Percentiles rank a stretch among this genome's conserved stretches.
These are phyloP conservation scores for Dascillus cervinus DNA, from an alignment of 2,888 invertebrate species.

Conservation along the genomic window DNA sequence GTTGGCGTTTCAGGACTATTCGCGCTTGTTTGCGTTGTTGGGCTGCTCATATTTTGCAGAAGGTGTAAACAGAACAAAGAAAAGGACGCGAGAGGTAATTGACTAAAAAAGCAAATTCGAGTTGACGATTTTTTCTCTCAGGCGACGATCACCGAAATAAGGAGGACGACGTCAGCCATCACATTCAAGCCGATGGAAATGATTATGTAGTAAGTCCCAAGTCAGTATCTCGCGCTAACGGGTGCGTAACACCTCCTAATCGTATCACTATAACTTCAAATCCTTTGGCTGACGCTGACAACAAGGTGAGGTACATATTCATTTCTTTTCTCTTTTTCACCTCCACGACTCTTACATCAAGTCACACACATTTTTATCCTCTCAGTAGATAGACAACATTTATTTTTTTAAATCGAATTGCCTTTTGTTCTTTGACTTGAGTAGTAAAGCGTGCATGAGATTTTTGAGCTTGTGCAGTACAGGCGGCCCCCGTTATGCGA, in stretches of 20 bases:
- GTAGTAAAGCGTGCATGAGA: too few relatives aligned
- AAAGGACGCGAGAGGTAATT: slow-evolving; percentile 27
- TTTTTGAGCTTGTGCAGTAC: too few relatives aligned
- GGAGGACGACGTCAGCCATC: slow-evolving; percentile 36
- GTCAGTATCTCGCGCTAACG: slow-evolving; percentile 33
- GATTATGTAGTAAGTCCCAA: slow-evolving; percentile 38
- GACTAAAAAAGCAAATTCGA: too few relatives aligned
- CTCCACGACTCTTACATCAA: too few relatives aligned
- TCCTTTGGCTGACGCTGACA: slow-evolving; percentile 60
- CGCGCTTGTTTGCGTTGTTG: slow-evolving; percentile 37
- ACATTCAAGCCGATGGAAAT: slow-evolving; percentile 38
- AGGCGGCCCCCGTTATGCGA: too few relatives aligned
- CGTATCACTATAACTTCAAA: slow-evolving; percentile 68
- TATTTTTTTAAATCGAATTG: too few relatives aligned
- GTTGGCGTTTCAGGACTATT: slow-evolving; percentile 48
- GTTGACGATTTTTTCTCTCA: slow-evolving; percentile 10
- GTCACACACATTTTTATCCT: too few relatives aligned
- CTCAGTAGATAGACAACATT: too few relatives aligned
- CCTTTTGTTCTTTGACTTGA: too few relatives aligned
- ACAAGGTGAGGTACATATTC: slow-evolving; percentile 52
- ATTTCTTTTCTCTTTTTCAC: too few relatives aligned
- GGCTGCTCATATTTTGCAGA: slow-evolving; percentile 42
- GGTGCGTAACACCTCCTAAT: slow-evolving; percentile 33
- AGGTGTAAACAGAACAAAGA: slow-evolving; percentile 46
- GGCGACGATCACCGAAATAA: slow-evolving; percentile 32